phyloP scores from a whole-genome alignment of 2,113 vertebrate genomes.

The Vidua macroura region DNA sequence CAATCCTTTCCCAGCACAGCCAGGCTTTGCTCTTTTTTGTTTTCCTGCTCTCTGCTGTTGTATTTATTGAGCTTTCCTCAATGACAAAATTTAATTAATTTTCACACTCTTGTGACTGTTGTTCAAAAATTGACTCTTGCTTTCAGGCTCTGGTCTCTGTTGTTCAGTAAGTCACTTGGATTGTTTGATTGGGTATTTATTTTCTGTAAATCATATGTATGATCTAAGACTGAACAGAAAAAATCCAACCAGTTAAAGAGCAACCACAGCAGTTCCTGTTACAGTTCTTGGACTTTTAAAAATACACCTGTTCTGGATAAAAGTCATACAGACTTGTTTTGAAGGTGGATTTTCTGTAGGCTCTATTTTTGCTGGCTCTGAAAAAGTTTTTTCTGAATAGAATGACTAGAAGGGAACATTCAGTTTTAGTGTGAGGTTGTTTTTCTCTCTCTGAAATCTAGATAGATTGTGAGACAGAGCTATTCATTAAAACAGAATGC shows the following conservation, averaged over 20 bases:
- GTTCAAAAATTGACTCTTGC: not conserved
- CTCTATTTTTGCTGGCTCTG: slow-evolving; percentile 14
- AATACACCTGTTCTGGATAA: not conserved
- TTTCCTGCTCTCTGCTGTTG: not conserved
- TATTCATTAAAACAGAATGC: not conserved
- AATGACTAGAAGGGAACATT: not conserved
- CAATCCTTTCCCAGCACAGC: not conserved
- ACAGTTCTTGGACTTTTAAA: not conserved
- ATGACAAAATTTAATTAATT: not conserved
- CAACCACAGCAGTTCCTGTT: not conserved
- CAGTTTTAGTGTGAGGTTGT: not conserved
- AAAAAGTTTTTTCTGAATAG: not conserved
- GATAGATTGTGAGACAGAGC: not conserved
- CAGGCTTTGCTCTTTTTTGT: not conserved
- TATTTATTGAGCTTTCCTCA: not conserved
- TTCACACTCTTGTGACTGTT: not conserved
- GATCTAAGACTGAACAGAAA: not conserved
- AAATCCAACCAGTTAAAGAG: not conserved
- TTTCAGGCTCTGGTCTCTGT: not conserved
- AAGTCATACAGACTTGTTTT: slow-evolving; percentile 5
- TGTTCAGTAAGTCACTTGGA: slow-evolving; percentile 52
- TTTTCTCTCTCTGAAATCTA: not conserved
- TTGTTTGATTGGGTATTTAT: not conserved
- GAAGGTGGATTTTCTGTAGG: not conserved
- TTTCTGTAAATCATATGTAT: not conserved